These are phyloP conservation scores for Dioctria linearis DNA, from an alignment of 2,888 invertebrate species.

Conservation along the genomic window DNA sequence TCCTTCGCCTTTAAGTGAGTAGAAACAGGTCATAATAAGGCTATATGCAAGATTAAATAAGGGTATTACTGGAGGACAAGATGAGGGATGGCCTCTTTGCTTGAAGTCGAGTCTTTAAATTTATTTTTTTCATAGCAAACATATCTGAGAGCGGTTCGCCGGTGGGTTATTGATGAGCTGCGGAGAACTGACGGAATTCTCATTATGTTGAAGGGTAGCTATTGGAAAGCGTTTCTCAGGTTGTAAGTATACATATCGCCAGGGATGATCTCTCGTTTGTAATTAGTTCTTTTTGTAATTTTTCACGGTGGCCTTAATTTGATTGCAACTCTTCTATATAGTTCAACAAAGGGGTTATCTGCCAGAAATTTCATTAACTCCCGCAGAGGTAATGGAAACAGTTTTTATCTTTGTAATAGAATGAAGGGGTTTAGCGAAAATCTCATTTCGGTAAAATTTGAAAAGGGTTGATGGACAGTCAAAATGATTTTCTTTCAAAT, in stretches of 20 bases:
- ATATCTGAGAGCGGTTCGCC: constrained; percentile 25
- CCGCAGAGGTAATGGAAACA: neutral
- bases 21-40: constrained; percentile 61
- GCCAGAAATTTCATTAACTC: constrained; percentile 43
- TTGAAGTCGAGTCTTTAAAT: constrained; percentile 52
- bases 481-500: constrained; percentile 52
- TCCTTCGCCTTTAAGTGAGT: constrained; percentile 52
- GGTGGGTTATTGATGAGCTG: constrained; percentile 52
- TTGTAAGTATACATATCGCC: constrained; percentile 6
- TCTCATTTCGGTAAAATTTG: constrained; percentile 48
- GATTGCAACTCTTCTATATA: constrained; percentile 52
- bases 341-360: constrained; percentile 22
- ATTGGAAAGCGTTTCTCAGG: constrained; percentile 36
- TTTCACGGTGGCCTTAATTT: constrained; percentile 58
- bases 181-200: constrained; percentile 38
- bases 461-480: constrained; percentile 57
- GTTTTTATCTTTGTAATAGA: constrained; percentile 30
- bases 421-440: constrained; percentile 27
- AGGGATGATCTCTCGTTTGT: constrained; percentile 40
- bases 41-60: constrained; percentile 62
- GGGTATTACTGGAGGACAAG: constrained; percentile 60
- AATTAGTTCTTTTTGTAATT: constrained; percentile 57
- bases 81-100: constrained; percentile 61
- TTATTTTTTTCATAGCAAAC: constrained; percentile 44
- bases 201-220: constrained; percentile 46